phyloP scores from a whole-genome alignment of 2,888 invertebrate species.

The Bedellia somnulentella region DNA sequence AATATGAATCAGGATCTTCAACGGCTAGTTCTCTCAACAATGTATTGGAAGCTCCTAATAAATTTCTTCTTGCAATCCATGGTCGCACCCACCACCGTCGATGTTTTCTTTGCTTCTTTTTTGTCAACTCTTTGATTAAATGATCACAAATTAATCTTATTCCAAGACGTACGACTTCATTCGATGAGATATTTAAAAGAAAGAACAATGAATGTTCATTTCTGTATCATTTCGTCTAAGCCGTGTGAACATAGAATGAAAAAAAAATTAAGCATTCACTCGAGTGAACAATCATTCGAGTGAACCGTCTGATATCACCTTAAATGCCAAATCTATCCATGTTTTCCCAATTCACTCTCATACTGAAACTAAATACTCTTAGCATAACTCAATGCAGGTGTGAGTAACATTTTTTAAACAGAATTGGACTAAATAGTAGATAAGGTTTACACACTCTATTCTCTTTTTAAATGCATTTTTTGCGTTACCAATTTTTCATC shows the following conservation, averaged over 20 bases:
- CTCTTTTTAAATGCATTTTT: no score
- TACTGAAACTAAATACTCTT: no score
- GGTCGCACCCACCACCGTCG: slow-evolving; percentile 11
- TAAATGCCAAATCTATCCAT: no score
- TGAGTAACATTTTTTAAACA: no score
- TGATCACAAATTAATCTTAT: neutral
- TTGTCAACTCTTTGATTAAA: slow-evolving; percentile 6
- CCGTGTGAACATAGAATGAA: neutral
- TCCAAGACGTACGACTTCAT: neutral
- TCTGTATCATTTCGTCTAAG: neutral
- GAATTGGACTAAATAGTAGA: no score
- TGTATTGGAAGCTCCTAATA: slow-evolving; percentile 11
- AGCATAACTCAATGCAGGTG: no score
- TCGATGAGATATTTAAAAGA: neutral
- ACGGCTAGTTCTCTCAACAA: slow-evolving; percentile 10
- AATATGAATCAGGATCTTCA: slow-evolving; percentile 11
- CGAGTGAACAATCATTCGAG: neutral
- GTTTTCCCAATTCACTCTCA: no score
- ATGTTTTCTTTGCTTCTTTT: slow-evolving; percentile 11
- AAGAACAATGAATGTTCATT: neutral
- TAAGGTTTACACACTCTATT: no score
- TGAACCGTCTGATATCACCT: neutral
- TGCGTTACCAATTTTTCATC: no score
- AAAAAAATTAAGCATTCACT: neutral
- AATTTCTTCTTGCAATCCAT: slow-evolving; percentile 11